Percentiles rank a stretch among this genome's conserved stretches.
Evolutionary conservation across 2,113 vertebrate genomes (phyloP).

Genomic region (Pseudopipra pipra): DNA sequence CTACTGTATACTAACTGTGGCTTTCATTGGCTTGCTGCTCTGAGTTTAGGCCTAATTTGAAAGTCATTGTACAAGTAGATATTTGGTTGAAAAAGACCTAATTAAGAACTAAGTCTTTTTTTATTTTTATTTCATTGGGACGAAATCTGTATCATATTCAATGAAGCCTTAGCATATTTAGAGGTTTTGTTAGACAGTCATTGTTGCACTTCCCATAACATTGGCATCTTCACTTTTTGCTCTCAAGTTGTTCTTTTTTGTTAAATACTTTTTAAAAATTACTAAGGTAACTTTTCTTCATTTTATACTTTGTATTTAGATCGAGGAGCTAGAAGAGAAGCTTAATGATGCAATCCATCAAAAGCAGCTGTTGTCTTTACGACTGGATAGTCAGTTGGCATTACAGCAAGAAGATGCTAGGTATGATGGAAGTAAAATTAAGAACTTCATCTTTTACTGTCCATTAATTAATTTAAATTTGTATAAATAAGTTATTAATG

Average conservation of each 20-base stretch:
- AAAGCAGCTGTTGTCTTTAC: constrained; percentile 90
- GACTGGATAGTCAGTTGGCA: constrained; percentile 90
- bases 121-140: neutral
- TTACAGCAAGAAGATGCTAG: constrained; percentile 91
- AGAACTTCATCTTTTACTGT: neutral
- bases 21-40: neutral
- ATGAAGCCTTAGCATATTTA: neutral
- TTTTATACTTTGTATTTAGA: constrained; percentile 70
- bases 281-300: neutral
- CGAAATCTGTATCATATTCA: rapidly evolving
- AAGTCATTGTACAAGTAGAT: neutral
- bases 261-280: neutral
- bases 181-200: neutral
- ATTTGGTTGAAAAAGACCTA: neutral
- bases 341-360: constrained; percentile 92
- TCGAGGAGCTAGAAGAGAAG: constrained; percentile 93
- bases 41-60: neutral
- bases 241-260: neutral
- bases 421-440: constrained; percentile 66
- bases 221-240: neutral
- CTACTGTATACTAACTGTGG: rapidly evolving
- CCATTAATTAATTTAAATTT: neutral
- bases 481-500: neutral
- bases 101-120: neutral
- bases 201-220: neutral